Evolutionary conservation across 2,888 invertebrate species (phyloP).

Genomic region (Allygus modestus): DNA sequence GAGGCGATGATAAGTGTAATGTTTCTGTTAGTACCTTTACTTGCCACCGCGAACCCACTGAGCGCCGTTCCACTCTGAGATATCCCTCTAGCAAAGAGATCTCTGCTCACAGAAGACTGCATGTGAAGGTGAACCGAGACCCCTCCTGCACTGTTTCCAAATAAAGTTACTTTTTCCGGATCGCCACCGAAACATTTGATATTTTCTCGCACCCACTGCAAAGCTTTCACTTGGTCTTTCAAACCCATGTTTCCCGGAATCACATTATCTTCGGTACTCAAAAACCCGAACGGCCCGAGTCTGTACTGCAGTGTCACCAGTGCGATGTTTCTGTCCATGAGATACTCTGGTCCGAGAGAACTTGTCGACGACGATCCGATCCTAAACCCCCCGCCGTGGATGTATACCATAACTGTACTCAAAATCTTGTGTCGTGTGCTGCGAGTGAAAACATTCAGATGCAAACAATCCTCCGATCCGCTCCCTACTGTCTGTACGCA

Average conservation of each 20-base stretch:
- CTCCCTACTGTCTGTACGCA: constrained; percentile 3
- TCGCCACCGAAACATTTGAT: constrained; percentile 45
- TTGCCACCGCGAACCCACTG: constrained; percentile 25
- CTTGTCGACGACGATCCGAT: constrained; percentile 12
- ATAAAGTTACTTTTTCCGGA: constrained; percentile 18
- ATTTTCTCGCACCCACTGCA: constrained; percentile 39
- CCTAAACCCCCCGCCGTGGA: constrained; percentile 59
- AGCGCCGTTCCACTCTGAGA: constrained; percentile 44
- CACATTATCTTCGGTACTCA: constrained; percentile 35
- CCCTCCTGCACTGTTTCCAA: constrained; percentile 43
- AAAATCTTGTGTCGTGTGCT: neutral
- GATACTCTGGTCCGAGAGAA: constrained; percentile 24
- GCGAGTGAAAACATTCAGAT: constrained; percentile 38
- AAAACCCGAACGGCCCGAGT: constrained; percentile 34
- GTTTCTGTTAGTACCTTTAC: constrained; percentile 2
- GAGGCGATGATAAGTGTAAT: constrained; percentile 17
- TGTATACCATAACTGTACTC: constrained; percentile 44
- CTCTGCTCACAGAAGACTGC: constrained; percentile 35
- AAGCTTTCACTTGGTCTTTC: constrained; percentile 44
- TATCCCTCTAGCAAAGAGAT: constrained; percentile 36
- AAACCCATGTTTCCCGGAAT: constrained; percentile 45
- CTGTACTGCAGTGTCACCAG: constrained; percentile 49
- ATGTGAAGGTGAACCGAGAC: constrained; percentile 49
- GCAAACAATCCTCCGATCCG: constrained; percentile 38
- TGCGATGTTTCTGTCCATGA: constrained; percentile 42